Evolutionary conservation across 1,140 invertebrate genomes (phyloP), one percentile per base, ranked within the genome.

Genomic region (Dendroctonus valens): DNA sequence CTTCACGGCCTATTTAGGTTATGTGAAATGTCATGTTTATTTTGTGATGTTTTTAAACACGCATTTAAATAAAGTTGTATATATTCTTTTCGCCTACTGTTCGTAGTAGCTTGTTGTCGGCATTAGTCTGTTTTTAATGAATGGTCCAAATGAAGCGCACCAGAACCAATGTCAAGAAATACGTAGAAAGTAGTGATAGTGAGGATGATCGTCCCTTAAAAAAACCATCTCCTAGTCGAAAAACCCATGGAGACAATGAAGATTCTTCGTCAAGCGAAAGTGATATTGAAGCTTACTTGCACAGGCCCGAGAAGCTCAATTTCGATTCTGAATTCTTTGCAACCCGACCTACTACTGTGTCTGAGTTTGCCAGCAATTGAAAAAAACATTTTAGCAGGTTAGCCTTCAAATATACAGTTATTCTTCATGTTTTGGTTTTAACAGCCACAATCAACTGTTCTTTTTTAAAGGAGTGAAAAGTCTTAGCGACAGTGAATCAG

Each of bases 241-340:
- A 61, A 12, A 41, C 9, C 6, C 3, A 53, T n/a, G 60, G 37
- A 12, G 50, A 1, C 9, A 44, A 53, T 63, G 62, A 38, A 12
- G 41, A 65, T 8, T 52, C 48, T 37, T 76, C 75, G 40, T 75
- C 74, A 11, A 76, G 75, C 5, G 81, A 83, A 41, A 83, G 82
- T 40, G 81, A 79, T 61, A 77, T 78, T 48, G 83, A 77, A 69
- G 75, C 81, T 48, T 83, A 81, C 70, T 54, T 80, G 6, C 72
- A 80, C 14, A 72, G 76, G 14, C 70, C 73, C 5, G 71, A 78
- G 49, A 78, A 83, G 70, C 72, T 82, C 7, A 74, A 83, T 72
- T 73, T 81, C 6, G 77, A 79, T 60, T 81, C 79, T 9, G 74
- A 75, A 0, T 81, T 81, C 68, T 76, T 79, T 8, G 68, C 76